Percentiles rank a stretch among this genome's conserved stretches.
These are phyloP conservation scores for Alcis repandata DNA, from an alignment of 2,888 invertebrate species.

Conservation along the genomic window DNA sequence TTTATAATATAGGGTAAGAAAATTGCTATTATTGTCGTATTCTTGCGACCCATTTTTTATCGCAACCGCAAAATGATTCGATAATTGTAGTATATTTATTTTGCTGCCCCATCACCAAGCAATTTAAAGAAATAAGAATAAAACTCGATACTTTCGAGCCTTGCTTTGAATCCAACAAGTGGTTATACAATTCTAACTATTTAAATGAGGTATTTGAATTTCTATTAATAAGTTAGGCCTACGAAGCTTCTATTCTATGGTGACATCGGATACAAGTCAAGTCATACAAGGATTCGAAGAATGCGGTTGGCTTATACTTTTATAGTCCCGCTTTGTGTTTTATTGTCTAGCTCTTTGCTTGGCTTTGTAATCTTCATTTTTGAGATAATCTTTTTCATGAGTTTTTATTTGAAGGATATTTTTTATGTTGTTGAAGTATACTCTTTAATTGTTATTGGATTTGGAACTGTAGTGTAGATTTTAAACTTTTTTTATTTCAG, in stretches of 20 bases:
- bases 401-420: neutral
- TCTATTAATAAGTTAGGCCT: slow-evolving; percentile 34
- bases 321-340: slow-evolving; percentile 27
- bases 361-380: neutral
- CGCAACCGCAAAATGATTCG: no score
- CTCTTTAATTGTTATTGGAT: no score
- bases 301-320: slow-evolving; percentile 27
- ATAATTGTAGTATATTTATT: no score
- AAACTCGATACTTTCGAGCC: neutral
- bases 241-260: slow-evolving; percentile 17
- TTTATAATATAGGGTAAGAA: no score
- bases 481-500: no score
- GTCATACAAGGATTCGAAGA: slow-evolving; percentile 30
- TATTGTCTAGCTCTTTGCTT: slow-evolving; percentile 2
- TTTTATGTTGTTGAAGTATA: neutral
- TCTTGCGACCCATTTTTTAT: no score
- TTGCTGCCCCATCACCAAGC: no score
- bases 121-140: neutral
- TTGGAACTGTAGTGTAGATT: no score
- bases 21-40: no score
- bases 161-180: slow-evolving; percentile 37
- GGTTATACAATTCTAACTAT: slow-evolving; percentile 39
- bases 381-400: neutral
- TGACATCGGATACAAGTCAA: slow-evolving; percentile 34
- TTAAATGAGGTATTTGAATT: slow-evolving; percentile 39